phyloP scores from a whole-genome alignment of 64 coral and sea anemone genomes.

The Dendrophyllia cribrosa region DNA sequence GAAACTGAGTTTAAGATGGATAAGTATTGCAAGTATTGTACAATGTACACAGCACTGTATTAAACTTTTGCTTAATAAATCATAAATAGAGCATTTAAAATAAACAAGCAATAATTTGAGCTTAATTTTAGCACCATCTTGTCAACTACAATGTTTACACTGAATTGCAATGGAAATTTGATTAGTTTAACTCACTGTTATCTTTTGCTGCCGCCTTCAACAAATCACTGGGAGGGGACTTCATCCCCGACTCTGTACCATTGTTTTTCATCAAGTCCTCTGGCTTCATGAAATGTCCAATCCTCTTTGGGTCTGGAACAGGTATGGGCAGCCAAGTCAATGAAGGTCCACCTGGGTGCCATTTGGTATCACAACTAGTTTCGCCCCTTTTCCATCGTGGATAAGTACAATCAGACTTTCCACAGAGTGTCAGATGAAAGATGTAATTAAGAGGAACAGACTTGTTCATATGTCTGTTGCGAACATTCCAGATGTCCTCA shows the following conservation, averaged over 20 bases:
- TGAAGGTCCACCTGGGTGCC: constrained; percentile 31
- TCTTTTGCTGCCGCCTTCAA: constrained; percentile 42
- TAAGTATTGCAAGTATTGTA: no score
- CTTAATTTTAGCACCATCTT: no score
- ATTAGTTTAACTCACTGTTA: constrained; percentile 23
- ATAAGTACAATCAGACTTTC: constrained; percentile 18
- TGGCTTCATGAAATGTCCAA: constrained; percentile 17
- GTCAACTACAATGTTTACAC: no score
- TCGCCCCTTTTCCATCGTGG: constrained; percentile 37
- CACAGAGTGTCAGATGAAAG: constrained; percentile 7
- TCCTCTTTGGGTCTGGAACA: constrained; percentile 25
- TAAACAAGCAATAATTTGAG: no score
- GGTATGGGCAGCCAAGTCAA: constrained; percentile 38
- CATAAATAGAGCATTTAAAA: no score
- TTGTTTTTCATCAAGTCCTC: not conserved
- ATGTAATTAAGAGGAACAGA: not conserved
- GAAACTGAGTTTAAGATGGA: no score
- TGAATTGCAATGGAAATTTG: not conserved
- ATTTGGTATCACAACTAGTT: constrained; percentile 35
- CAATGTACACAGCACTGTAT: no score
- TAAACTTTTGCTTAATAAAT: no score
- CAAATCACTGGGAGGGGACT: constrained; percentile 2
- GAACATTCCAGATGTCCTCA: not conserved
- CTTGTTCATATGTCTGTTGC: not conserved
- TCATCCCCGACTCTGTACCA: not conserved